Evolutionary conservation across 2,113 vertebrate species (phyloP), one percentile per base, ranked within the genome.

Genomic region (Poeciliopsis retropinna): DNA sequence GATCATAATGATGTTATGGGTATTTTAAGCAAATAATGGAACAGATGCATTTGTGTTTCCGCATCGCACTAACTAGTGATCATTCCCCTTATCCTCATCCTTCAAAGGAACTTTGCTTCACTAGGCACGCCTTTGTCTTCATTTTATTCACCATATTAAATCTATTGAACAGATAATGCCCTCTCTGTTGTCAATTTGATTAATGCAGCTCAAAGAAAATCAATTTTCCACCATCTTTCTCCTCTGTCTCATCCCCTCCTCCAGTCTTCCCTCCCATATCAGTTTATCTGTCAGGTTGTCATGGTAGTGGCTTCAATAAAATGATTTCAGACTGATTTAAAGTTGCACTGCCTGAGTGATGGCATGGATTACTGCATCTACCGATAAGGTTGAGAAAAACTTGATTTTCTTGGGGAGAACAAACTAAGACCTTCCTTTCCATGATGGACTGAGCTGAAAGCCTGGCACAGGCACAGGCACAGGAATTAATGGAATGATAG

Each of bases 101-200:
- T 66, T 91, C 88, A 87, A 78, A 87, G 67, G 67, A 73, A 79
- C 79, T 72, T 76, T 32, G 67, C 80, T 74, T 87, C 80, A 76
- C 1, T 31, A 76, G 79, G 79, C 81, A 86, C 27, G 60, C 82
- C 79, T 91, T 89, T 92, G 84, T 90, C 89, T 89, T 91, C 78
- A 89, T 91, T 87, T 90, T 85, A 89, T 87, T 83, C 5, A 70
- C 84, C 64, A 60, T 89, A 89, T 92, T 89, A 88, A 92, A 89
- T 84, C 76, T 73, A 90, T 92, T 88, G 85, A 91, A 92, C 87
- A 85, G 79, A 86, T 84, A 88, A 89, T 80, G 87, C 75, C 83
- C 78, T 82, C 87, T 92, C 83, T 88, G 70, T 86, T 78, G 78
- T 89, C 81, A 85, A 85, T 90, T 79, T 93, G 92, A 94, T 92